Base-by-base conservation (phyloP, 2,113 vertebrate species). In the Ivindomyrus marchei region DNA sequence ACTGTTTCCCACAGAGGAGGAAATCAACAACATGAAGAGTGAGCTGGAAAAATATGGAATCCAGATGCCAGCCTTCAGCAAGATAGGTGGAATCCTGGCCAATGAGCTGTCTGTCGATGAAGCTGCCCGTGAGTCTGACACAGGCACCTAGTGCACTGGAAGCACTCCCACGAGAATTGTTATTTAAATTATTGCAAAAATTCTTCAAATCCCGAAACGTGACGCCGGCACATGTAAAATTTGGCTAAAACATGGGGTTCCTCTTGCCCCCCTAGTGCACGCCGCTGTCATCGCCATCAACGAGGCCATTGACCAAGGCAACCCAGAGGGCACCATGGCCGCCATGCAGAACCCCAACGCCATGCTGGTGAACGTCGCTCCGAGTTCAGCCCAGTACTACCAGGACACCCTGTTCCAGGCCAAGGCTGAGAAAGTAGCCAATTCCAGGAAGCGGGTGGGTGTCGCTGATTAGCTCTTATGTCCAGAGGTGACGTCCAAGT, bases 31-130 rank as follows among this genome's bases (percentile, higher is more conserved):
- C 94, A 99, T 99, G 98, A 98, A 98, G 95, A 97, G 95, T 3
- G 98, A 99, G 92, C 95, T 99, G 93, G 98, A 99, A 90, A 99
- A 99, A 93, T 99, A 99, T 8, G 98, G 98, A n/a, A 99, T 99
- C 94, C 98, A 99, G 95, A 99, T 99, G 98, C 98, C 98, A 1
- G 97, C 98, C 89, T 99, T 99, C 94, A 97, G 98, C 94, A 99
- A 99, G 95, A 99, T 99, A 8, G 98, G 98, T n/a, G 98, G 98
- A 50, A 99, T 99, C 92, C 95, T 99, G 94, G 98, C 98, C 50
- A 99, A 98, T 62, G 98, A 99, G 80, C 97, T 99, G 5, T 99
- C 98, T 0, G 98, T 99, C 94, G 98, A 99, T 45, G 98, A 99
- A 94, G 98, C 98, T 1, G 98, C 98, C 91, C 90, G 98, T 99